Conservation (phyloP, 2,797 vertebrate species). For the Falco biarmicus region DNA sequence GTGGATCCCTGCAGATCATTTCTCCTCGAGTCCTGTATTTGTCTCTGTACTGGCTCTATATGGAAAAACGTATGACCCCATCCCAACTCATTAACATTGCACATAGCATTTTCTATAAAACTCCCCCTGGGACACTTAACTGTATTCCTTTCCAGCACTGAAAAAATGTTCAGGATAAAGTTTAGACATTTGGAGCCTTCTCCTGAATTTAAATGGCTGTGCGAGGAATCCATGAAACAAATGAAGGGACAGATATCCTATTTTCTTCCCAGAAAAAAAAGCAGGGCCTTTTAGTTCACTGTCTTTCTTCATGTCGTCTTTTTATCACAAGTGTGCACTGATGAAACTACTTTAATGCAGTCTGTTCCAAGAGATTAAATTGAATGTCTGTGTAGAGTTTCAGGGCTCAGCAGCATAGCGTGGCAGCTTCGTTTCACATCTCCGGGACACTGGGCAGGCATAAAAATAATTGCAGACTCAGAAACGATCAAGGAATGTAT, state of each 20-base stretch:
- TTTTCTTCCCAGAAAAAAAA: conserved; percentile 37
- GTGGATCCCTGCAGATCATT: not conserved
- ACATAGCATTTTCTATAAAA: conserved; percentile 23
- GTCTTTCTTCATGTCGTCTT: conserved; percentile 43
- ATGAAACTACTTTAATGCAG: conserved; percentile 53
- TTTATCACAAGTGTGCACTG: conserved; percentile 52
- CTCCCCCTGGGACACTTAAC: conserved; percentile 24
- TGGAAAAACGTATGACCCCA: not conserved
- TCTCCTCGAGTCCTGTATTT: not conserved
- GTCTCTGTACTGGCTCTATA: not conserved
- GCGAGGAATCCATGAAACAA: conserved; percentile 44
- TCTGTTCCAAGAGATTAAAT: conserved; percentile 68
- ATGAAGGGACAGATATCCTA: conserved; percentile 50
- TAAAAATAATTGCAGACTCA: conserved; percentile 72
- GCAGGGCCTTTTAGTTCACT: conserved; percentile 24
- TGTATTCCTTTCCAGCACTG: conserved; percentile 40
- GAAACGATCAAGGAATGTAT: conserved; percentile 75
- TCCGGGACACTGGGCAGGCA: conserved; percentile 62
- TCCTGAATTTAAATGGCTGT: conserved; percentile 40
- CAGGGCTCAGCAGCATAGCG: conserved; percentile 33
- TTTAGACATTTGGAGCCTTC: conserved; percentile 58
- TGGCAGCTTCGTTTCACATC: conserved; percentile 61
- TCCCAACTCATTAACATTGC: conserved; percentile 47
- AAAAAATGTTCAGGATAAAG: conserved; percentile 39
- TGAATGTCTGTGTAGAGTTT: conserved; percentile 54